Conservation (phyloP, 1,140 invertebrate species). For the Alviniconcha marisindica region DNA sequence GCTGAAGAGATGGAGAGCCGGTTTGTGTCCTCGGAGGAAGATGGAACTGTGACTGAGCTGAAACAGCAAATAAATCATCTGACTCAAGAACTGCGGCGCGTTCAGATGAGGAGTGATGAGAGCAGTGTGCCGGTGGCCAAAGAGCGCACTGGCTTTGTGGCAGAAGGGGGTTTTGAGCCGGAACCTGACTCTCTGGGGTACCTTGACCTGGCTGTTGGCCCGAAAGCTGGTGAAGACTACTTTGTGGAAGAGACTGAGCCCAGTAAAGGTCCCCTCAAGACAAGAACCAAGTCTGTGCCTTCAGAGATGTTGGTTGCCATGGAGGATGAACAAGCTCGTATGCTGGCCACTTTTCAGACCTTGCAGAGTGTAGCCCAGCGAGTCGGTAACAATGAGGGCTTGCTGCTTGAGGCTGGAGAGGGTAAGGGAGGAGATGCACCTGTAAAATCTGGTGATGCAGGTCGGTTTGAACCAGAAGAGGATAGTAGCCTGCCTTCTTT, state of each 20-base stretch:
- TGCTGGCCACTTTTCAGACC: too few species aligned
- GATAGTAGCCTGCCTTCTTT: neutral
- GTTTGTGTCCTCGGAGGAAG: neutral
- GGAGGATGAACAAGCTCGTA: too few species aligned
- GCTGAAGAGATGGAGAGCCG: neutral
- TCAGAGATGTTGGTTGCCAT: neutral
- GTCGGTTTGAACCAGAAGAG: constrained; percentile 34
- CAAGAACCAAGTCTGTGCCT: constrained; percentile 21
- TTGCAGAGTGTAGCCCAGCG: too few species aligned
- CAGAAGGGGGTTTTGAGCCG: constrained; percentile 31
- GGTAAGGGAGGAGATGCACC: too few species aligned
- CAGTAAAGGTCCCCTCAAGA: neutral
- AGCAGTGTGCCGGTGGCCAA: neutral
- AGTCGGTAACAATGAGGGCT: too few species aligned
- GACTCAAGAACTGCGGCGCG: neutral
- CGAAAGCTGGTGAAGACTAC: constrained; percentile 7
- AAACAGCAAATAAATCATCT: neutral
- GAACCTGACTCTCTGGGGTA: constrained; percentile 23
- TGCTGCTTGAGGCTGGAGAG: too few species aligned
- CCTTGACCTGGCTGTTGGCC: constrained; percentile 19
- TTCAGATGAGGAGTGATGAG: neutral
- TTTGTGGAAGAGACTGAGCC: constrained; percentile 38
- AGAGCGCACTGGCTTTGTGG: neutral
- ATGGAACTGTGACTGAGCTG: neutral
- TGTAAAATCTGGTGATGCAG: constrained; percentile 3